Evolutionary conservation across 1,140 invertebrate species (phyloP).

Genomic region (Bicyclus anynana): DNA sequence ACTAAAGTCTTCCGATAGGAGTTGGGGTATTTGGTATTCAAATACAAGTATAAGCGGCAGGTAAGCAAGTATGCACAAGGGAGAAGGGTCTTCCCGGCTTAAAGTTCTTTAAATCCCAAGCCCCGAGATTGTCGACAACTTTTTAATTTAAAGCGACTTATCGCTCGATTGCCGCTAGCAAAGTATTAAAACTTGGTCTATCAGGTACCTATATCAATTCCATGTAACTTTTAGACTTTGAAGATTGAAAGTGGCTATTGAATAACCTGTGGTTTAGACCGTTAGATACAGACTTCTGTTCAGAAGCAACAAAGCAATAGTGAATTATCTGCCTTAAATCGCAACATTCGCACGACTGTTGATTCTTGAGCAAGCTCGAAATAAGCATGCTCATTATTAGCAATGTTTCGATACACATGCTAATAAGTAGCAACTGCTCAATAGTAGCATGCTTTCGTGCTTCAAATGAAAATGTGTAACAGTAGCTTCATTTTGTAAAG

Average conservation of each 20-base stretch:
- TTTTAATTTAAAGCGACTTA: constrained; percentile 65
- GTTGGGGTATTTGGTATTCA: not conserved
- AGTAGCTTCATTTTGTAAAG: no score
- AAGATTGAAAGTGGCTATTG: not conserved
- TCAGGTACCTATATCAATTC: constrained; percentile 18
- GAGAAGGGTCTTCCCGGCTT: constrained; percentile 8
- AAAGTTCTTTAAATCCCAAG: constrained; percentile 23
- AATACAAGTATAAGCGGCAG: not conserved
- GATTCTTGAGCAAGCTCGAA: no score
- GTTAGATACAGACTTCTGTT: not conserved
- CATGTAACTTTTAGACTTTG: constrained; percentile 1
- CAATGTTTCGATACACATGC: no score
- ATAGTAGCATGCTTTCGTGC: no score
- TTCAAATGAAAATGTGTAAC: no score
- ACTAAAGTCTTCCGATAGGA: not conserved
- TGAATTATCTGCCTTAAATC: no score
- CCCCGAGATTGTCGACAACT: constrained; percentile 38
- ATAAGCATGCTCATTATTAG: no score
- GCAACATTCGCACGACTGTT: no score
- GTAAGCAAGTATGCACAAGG: constrained; percentile 5
- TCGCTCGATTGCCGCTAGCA: constrained; percentile 29
- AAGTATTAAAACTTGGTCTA: constrained; percentile 26
- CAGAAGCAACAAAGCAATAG: no score
- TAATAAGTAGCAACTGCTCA: no score
- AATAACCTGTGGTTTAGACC: not conserved